Evolutionary conservation across 2,797 vertebrate genomes (phyloP).

Genomic region (Melanotaenia maccullochi): DNA sequence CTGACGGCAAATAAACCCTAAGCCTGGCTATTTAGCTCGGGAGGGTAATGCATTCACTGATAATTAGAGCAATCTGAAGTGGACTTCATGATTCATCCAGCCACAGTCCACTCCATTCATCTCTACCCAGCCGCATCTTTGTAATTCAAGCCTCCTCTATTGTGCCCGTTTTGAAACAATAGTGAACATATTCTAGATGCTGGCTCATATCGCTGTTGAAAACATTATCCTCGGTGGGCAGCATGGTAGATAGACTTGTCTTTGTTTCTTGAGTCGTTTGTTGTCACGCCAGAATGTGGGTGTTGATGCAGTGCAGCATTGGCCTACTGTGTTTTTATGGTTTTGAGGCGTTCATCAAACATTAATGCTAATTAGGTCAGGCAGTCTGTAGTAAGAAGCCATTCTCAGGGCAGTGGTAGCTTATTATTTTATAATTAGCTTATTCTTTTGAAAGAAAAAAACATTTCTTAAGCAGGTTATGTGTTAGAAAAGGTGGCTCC

Average conservation of each 20-base stretch:
- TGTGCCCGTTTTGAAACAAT: constrained; percentile 71
- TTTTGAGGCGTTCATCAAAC: constrained; percentile 72
- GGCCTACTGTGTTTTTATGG: constrained; percentile 31
- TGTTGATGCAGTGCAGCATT: constrained; percentile 59
- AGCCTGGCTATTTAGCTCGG: constrained; percentile 43
- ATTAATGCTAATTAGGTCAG: constrained; percentile 72
- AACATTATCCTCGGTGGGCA: constrained; percentile 47
- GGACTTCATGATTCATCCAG: constrained; percentile 70
- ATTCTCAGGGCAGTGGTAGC: constrained; percentile 21
- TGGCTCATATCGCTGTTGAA: constrained; percentile 56
- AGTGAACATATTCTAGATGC: constrained; percentile 49
- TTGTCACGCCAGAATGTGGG: constrained; percentile 73
- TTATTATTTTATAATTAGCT: constrained; percentile 41
- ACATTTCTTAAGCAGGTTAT: constrained; percentile 26
- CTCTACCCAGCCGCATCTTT: constrained; percentile 65
- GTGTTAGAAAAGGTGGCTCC: background rate
- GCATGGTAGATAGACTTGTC: constrained; percentile 44
- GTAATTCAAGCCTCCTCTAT: constrained; percentile 70
- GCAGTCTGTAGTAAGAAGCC: constrained; percentile 49
- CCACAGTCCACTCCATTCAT: constrained; percentile 63
- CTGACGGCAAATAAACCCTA: constrained; percentile 29
- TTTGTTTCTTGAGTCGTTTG: constrained; percentile 72
- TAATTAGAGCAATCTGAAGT: constrained; percentile 76
- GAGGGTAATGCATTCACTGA: constrained; percentile 66
- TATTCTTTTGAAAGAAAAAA: constrained; percentile 44